phyloP scores from a whole-genome alignment of 2,888 invertebrate species.

The Argyresthia goedartella region DNA sequence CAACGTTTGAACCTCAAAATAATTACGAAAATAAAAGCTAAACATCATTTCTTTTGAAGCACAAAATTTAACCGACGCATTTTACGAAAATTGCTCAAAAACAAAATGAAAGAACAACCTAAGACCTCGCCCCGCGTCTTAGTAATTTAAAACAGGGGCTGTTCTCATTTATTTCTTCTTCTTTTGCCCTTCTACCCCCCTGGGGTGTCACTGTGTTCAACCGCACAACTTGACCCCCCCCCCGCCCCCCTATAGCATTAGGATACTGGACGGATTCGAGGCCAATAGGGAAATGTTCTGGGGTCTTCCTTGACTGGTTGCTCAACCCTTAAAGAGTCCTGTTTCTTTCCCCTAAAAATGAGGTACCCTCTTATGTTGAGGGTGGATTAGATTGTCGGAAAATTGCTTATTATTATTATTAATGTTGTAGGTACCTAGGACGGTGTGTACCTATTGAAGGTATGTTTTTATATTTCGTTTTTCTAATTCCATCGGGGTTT shows the following conservation, averaged over 20 bases:
- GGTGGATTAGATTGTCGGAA: conserved; percentile 20
- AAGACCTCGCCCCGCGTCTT: conserved; percentile 30
- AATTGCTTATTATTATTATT: conserved; percentile 32
- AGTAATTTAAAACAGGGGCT: conserved; percentile 53
- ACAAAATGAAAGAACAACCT: conserved; percentile 39
- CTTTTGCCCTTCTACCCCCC: conserved; percentile 34
- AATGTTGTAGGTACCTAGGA: neutral
- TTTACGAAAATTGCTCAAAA: conserved; percentile 17
- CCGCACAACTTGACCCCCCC: conserved; percentile 20
- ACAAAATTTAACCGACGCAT: too few relatives aligned
- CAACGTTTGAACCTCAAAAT: too few relatives aligned
- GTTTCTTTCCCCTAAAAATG: conserved; percentile 40
- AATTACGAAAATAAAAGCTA: too few relatives aligned
- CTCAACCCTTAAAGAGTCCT: conserved; percentile 20
- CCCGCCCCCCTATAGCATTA: conserved; percentile 14
- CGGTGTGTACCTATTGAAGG: neutral
- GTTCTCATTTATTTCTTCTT: conserved; percentile 51
- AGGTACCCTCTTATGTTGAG: conserved; percentile 36
- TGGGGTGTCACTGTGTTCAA: conserved; percentile 13
- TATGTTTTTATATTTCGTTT: too few relatives aligned
- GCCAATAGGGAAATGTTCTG: conserved; percentile 9
- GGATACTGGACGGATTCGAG: neutral
- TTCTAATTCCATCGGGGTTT: too few relatives aligned
- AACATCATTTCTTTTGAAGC: too few relatives aligned
- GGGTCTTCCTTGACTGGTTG: conserved; percentile 28